Conservation (phyloP, 2,113 vertebrate genomes). For the Poeciliopsis turrubarensis region DNA sequence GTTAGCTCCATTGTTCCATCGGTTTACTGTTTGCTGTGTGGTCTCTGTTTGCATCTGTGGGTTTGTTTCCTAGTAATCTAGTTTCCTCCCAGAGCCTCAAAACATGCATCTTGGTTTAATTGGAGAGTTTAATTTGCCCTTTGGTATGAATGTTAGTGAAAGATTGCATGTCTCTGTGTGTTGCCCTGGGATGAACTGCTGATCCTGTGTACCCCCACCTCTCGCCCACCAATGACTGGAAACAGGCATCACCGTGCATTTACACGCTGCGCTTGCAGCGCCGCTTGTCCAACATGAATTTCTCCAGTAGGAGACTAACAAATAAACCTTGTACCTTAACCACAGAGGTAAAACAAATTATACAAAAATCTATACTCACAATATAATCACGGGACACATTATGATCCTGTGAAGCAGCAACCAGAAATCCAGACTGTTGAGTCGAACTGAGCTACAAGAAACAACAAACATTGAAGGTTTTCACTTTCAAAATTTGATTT, state of each 20-base stretch:
- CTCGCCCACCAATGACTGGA: no score
- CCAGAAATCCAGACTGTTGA: background rate
- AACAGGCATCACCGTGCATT: no score
- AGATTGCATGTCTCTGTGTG: no score
- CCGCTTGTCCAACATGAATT: no score
- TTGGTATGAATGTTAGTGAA: no score
- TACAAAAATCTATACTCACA: conserved; percentile 8
- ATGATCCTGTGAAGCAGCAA: background rate
- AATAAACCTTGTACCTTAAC: background rate
- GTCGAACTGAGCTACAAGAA: background rate
- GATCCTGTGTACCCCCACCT: no score
- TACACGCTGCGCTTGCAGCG: no score
- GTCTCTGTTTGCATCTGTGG: background rate
- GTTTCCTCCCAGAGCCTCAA: background rate
- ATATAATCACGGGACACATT: background rate
- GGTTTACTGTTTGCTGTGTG: background rate
- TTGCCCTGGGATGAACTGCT: no score
- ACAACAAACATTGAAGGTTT: background rate
- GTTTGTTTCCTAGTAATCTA: background rate
- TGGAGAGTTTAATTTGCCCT: background rate
- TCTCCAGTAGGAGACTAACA: no score
- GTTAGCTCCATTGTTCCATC: background rate
- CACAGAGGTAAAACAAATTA: conserved; percentile 3
- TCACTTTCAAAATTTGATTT: no score
- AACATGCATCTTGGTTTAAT: background rate